These are phyloP conservation scores for Bubo scandiacus DNA, from an alignment of 2,113 vertebrate genomes.

Conservation along the genomic window DNA sequence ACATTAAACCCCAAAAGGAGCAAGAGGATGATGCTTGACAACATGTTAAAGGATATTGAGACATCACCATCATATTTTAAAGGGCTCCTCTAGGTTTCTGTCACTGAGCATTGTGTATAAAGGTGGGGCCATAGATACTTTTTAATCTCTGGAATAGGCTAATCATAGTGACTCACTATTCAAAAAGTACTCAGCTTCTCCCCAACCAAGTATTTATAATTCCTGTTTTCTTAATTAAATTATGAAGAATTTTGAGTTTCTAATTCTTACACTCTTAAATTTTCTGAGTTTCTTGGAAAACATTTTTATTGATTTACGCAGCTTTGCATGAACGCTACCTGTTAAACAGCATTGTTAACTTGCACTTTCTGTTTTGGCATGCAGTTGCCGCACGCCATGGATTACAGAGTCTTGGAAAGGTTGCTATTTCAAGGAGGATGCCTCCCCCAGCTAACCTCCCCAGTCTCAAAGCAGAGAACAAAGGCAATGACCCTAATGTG, in stretches of 20 bases:
- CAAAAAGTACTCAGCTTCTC: not conserved
- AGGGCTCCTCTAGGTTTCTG: not conserved
- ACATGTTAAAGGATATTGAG: not conserved
- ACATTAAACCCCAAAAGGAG: not conserved
- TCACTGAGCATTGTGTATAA: not conserved
- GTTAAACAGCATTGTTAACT: not conserved
- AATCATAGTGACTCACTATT: not conserved
- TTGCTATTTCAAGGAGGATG: constrained; percentile 95
- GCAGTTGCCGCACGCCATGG: constrained; percentile 97
- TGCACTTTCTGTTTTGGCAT: not conserved
- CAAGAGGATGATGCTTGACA: not conserved
- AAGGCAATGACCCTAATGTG: constrained; percentile 99
- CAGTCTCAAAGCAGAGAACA: constrained; percentile 98
- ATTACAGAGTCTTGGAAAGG: constrained; percentile 98
- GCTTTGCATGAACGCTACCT: not conserved
- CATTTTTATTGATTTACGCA: not conserved
- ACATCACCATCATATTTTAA: not conserved
- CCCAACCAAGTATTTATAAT: not conserved
- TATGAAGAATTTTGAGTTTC: not conserved
- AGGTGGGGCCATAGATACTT: not conserved
- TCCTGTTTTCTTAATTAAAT: fast-evolving
- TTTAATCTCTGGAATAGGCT: not conserved
- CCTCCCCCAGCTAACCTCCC: constrained; percentile 97
- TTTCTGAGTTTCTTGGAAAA: not conserved
- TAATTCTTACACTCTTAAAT: not conserved